phyloP scores from a whole-genome alignment of 37 sponge, comb jelly and placozoan species.

The Petrosia ficiformis region DNA sequence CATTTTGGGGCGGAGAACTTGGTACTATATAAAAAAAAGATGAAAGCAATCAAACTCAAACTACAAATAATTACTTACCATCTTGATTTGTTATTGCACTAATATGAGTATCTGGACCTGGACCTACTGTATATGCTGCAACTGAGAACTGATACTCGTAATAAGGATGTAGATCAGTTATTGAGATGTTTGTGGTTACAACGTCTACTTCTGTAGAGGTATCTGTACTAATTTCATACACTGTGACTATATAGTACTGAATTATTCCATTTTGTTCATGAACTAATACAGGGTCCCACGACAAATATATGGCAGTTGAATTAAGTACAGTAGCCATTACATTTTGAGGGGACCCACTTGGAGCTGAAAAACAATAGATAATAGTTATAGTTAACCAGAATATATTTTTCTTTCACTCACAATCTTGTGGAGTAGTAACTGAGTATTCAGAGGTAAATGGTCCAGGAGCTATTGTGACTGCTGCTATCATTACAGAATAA shows the following conservation, averaged over 20 bases:
- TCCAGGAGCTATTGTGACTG: not conserved
- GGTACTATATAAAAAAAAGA: constrained; percentile 17
- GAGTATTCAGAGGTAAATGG: not conserved
- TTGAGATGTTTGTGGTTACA: not conserved
- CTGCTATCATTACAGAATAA: not conserved
- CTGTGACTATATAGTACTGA: not conserved
- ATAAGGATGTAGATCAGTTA: constrained; percentile 16
- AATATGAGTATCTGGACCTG: constrained; percentile 7
- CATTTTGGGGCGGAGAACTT: constrained; percentile 10
- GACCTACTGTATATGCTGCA: constrained; percentile 1
- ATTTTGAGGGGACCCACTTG: constrained; percentile 14
- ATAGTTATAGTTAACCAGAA: not conserved
- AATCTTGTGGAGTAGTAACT: not conserved
- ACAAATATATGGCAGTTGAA: not conserved
- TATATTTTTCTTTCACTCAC: constrained; percentile 4
- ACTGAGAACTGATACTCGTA: constrained; percentile 11
- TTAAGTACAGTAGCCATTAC: constrained; percentile 1
- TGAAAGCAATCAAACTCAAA: not conserved
- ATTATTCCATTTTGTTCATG: constrained; percentile 19
- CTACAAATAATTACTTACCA: not conserved
- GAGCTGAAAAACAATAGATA: constrained; percentile 1
- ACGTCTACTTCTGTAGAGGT: not conserved
- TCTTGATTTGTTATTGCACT: not conserved
- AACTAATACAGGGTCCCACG: not conserved
- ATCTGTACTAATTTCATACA: not conserved